A percentile compares a stretch with the other conserved stretches of the same genome.
Conservation (phyloP, 2,888 invertebrate species). For the Pherbina coryleti region DNA sequence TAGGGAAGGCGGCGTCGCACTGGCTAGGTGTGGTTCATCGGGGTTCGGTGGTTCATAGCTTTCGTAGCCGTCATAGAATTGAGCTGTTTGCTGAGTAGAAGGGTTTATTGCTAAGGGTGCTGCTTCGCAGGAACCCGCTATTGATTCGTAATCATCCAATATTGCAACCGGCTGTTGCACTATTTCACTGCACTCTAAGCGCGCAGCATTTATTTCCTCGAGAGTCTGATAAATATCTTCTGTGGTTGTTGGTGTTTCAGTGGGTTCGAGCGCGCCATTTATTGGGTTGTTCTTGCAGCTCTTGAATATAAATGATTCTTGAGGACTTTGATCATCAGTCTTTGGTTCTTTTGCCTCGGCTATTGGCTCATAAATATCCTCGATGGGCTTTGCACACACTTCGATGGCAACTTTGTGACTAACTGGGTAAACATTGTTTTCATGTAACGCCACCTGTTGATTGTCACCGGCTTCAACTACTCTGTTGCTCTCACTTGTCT, state of each 20-base stretch:
- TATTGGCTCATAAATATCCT: conserved; percentile 62
- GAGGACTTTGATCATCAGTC: conserved; percentile 53
- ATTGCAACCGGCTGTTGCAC: background rate
- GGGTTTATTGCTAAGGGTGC: conserved; percentile 22
- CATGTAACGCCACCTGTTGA: background rate
- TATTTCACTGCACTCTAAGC: background rate
- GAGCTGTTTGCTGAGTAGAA: conserved; percentile 22
- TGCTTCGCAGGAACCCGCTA: conserved; percentile 56
- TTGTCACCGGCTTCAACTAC: background rate
- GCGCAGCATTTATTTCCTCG: conserved; percentile 54
- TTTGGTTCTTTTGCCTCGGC: conserved; percentile 45
- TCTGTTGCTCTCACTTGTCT: background rate
- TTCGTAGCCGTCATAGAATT: conserved; percentile 64
- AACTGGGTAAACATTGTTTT: no score
- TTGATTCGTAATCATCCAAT: conserved; percentile 62
- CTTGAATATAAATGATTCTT: conserved; percentile 52
- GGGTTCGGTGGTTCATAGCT: conserved; percentile 57
- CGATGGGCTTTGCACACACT: background rate
- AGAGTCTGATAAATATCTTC: conserved; percentile 67
- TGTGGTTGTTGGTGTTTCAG: conserved; percentile 17
- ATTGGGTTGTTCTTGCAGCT: background rate
- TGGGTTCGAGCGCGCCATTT: background rate
- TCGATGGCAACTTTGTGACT: background rate
- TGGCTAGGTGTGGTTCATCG: conserved; percentile 42
- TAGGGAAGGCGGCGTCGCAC: conserved; percentile 31